phyloP scores from a whole-genome alignment of 35 echinoderm and acorn worm genomes.

The Ptychodera flava region DNA sequence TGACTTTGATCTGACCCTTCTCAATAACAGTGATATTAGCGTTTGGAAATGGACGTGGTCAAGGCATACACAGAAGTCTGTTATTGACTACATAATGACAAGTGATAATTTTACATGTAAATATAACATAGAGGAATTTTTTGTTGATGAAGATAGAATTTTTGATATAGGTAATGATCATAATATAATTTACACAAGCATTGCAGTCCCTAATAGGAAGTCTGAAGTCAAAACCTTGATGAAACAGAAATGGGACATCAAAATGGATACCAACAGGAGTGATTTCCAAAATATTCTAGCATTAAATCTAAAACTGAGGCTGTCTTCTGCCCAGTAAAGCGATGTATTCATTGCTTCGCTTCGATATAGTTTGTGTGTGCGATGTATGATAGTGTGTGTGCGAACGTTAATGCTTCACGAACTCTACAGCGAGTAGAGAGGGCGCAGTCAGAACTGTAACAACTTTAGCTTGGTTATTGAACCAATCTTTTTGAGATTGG shows the following conservation, averaged over 20 bases:
- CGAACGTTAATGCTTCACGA: too few relatives aligned
- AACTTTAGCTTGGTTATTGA: too few relatives aligned
- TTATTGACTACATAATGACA: background rate
- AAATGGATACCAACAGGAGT: background rate
- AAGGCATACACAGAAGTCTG: background rate
- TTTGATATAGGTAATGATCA: conserved; percentile 8
- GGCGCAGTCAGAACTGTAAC: too few relatives aligned
- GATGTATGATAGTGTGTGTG: too few relatives aligned
- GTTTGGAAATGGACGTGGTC: background rate
- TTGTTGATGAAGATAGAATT: background rate
- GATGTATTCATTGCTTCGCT: too few relatives aligned
- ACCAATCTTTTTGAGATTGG: too few relatives aligned
- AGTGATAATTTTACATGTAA: background rate
- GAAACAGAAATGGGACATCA: background rate
- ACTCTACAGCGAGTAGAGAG: too few relatives aligned
- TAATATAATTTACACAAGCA: background rate
- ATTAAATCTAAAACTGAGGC: background rate
- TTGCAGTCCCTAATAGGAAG: background rate
- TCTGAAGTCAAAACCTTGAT: too few relatives aligned
- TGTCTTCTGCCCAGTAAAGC: too few relatives aligned
- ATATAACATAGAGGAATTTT: background rate
- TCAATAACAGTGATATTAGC: background rate
- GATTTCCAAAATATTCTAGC: background rate
- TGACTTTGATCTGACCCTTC: background rate
- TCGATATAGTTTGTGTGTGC: too few relatives aligned